phyloP scores from a whole-genome alignment of 2,113 vertebrate genomes.

The Protobothrops flavoviridis region DNA sequence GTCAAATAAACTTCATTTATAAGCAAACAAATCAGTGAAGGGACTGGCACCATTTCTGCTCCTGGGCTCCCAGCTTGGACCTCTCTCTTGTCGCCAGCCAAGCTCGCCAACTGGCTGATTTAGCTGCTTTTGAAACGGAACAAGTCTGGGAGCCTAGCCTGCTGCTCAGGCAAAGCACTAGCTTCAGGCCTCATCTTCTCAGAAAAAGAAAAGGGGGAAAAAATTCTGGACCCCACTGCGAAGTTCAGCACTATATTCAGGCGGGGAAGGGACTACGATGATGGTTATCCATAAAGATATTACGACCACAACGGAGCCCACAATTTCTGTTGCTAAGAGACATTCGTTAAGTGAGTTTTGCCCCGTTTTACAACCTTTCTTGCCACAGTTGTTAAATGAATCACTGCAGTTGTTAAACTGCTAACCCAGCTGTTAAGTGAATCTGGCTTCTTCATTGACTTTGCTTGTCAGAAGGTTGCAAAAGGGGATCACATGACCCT shows the following conservation, averaged over 20 bases:
- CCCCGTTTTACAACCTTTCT: background rate
- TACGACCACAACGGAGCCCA: background rate
- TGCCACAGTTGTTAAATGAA: too few relatives aligned
- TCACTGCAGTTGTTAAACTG: too few relatives aligned
- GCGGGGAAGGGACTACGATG: background rate
- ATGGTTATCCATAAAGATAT: background rate
- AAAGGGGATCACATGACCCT: too few relatives aligned
- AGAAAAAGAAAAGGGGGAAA: background rate
- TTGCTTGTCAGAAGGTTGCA: too few relatives aligned
- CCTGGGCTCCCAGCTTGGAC: background rate
- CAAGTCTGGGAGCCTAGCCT: background rate
- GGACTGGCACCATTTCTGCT: background rate
- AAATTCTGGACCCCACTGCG: background rate
- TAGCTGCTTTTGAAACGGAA: background rate
- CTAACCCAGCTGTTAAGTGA: too few relatives aligned
- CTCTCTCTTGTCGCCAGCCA: background rate
- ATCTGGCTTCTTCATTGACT: too few relatives aligned
- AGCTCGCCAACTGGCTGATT: background rate
- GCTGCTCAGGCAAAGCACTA: background rate
- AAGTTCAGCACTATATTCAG: background rate
- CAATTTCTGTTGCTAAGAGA: background rate
- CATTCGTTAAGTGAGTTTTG: background rate
- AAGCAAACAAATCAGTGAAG: background rate
- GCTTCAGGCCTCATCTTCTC: background rate
- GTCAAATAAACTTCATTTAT: background rate